Conservation (phyloP, 2,888 invertebrate species). For the Odontocerum albicorne region DNA sequence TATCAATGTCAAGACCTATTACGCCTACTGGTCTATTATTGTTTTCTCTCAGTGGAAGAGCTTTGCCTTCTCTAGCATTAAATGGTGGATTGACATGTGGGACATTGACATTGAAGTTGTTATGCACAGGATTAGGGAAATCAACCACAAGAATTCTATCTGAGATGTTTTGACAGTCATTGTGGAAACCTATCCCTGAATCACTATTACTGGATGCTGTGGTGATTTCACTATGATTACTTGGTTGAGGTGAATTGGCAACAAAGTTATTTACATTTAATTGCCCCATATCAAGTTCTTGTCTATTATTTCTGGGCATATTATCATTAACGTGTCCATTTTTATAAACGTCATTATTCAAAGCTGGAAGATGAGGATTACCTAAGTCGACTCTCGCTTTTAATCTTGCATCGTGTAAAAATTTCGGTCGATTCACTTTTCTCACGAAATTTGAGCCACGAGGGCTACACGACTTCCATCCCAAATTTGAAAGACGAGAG, state of each 20-base stretch:
- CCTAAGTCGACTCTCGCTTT: slow-evolving; percentile 35
- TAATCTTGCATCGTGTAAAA: slow-evolving; percentile 45
- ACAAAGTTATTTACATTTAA: slow-evolving; percentile 55
- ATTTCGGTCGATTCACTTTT: slow-evolving; percentile 33
- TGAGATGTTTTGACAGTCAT: slow-evolving; percentile 82
- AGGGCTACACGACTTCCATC: slow-evolving; percentile 50
- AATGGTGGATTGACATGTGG: slow-evolving; percentile 30
- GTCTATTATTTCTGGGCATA: slow-evolving; percentile 26
- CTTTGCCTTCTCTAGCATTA: slow-evolving; percentile 28
- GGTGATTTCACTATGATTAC: slow-evolving; percentile 77
- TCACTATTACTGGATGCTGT: slow-evolving; percentile 91
- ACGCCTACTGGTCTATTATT: slow-evolving; percentile 26
- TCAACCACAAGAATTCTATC: slow-evolving; percentile 80
- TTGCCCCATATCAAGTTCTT: slow-evolving; percentile 30
- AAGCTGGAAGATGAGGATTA: slow-evolving; percentile 44
- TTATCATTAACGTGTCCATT: slow-evolving; percentile 27
- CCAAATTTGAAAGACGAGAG: slow-evolving; percentile 47
- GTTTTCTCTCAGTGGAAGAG: slow-evolving; percentile 27
- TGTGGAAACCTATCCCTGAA: slow-evolving; percentile 92
- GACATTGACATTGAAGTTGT: slow-evolving; percentile 36
- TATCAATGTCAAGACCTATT: slow-evolving; percentile 44
- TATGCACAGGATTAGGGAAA: slow-evolving; percentile 55
- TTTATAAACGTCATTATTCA: slow-evolving; percentile 30
- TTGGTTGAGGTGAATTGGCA: slow-evolving; percentile 83
- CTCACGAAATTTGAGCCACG: slow-evolving; percentile 33